phyloP scores from a whole-genome alignment of 2,113 vertebrate genomes.

The Dipodomys merriami region DNA sequence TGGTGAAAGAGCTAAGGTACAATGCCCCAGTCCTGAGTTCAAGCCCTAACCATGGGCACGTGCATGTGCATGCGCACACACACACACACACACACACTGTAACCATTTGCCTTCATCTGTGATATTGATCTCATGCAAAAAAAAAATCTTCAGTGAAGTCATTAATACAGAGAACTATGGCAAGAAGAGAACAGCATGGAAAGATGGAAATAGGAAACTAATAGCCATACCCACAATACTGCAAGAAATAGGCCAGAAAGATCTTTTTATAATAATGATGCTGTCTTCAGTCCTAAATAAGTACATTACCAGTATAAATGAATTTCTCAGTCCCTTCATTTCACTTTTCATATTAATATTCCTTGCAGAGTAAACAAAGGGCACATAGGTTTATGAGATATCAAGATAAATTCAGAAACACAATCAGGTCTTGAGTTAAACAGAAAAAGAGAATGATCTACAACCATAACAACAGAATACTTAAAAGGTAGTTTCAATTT shows the following conservation, averaged over 20 bases:
- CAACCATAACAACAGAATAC: neutral
- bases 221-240: neutral
- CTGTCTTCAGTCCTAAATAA: constrained; percentile 49
- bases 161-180: neutral
- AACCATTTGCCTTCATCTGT: neutral
- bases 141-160: neutral
- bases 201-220: constrained; percentile 6
- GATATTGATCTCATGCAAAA: neutral
- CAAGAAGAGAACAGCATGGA: neutral
- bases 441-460: neutral
- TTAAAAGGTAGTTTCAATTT: constrained; percentile 2
- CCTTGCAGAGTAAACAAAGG: neutral
- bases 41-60: too few species aligned
- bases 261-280: neutral
- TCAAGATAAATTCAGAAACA: constrained; percentile 18
- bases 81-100: too few species aligned
- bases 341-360: neutral
- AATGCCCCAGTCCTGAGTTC: too few species aligned
- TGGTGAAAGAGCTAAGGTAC: too few species aligned
- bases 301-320: constrained; percentile 14
- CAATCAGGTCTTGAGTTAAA: neutral
- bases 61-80: too few species aligned
- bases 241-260: constrained; percentile 17
- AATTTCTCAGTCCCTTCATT: neutral
- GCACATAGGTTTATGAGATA: neutral